A percentile compares a stretch with the other conserved stretches of the same genome.
These are phyloP conservation scores for Cynoglossus semilaevis DNA, from an alignment of 2,113 vertebrate genomes.

Conservation along the genomic window DNA sequence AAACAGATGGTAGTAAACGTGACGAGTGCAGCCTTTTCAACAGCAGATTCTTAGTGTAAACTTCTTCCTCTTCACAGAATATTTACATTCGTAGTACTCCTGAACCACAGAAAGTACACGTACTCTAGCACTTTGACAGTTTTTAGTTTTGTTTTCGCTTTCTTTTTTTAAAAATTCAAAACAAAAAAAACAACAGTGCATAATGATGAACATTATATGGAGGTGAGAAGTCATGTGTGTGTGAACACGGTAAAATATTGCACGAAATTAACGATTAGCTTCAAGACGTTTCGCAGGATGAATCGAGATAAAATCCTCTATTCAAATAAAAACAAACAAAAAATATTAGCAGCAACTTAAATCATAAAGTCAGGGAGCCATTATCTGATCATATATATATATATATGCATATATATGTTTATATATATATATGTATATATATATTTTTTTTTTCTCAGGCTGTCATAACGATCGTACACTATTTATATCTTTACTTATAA, in stretches of 20 bases:
- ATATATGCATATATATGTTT: too few species aligned
- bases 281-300: too few species aligned
- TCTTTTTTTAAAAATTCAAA: too few species aligned
- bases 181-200: too few species aligned
- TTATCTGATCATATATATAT: constrained; percentile 8
- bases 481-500: constrained; percentile 30
- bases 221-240: constrained; percentile 1
- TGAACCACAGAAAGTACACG: background rate
- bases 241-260: background rate
- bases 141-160: too few species aligned
- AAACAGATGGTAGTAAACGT: constrained; percentile 48
- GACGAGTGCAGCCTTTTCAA: constrained; percentile 82
- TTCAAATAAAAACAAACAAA: constrained; percentile 8
- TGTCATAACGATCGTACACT: constrained; percentile 30
- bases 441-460: too few species aligned
- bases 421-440: too few species aligned
- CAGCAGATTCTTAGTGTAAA: constrained; percentile 37
- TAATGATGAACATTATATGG: too few species aligned
- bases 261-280: too few species aligned
- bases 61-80: background rate
- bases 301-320: too few species aligned
- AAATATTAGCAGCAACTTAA: constrained; percentile 35
- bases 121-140: too few species aligned
- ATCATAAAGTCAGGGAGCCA: constrained; percentile 38
- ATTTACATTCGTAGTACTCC: background rate